A percentile compares a stretch with the other conserved stretches of the same genome.
Evolutionary conservation across 2,888 invertebrate species (phyloP).

Genomic region (Tanypteryx hageni): DNA sequence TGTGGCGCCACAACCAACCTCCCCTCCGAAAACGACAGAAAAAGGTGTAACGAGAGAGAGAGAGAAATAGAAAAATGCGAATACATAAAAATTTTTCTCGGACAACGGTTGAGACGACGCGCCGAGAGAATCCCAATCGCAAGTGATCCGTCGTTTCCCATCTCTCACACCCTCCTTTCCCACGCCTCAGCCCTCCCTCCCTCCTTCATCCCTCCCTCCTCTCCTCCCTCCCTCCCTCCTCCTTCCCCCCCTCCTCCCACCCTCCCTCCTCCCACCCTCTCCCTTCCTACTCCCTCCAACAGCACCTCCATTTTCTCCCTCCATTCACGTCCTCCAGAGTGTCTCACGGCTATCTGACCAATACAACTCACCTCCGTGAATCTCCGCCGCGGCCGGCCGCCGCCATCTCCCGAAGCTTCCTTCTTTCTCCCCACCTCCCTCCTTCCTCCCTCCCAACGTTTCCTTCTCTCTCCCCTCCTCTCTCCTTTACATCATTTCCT

Average conservation of each 20-base stretch:
- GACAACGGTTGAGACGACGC: slow-evolving; percentile 55
- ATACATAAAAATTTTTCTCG: slow-evolving; percentile 29
- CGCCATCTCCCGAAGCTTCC: no score
- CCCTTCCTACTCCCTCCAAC: no score
- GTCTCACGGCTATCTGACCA: not conserved
- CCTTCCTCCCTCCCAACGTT: no score
- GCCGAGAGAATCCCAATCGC: slow-evolving; percentile 55
- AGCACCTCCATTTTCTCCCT: not conserved
- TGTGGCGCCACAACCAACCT: no score
- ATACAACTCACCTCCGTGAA: no score
- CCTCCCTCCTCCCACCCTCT: not conserved
- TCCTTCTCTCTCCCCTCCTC: not conserved
- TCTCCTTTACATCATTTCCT: no score
- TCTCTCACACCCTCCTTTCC: not conserved
- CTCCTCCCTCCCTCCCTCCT: not conserved
- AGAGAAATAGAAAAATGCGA: not conserved
- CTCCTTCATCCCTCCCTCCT: not conserved
- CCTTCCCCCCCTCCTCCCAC: not conserved
- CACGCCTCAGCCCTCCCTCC: not conserved
- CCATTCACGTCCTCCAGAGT: not conserved
- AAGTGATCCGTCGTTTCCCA: not conserved
- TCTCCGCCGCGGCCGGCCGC: not conserved
- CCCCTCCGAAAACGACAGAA: not conserved
- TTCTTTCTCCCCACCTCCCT: not conserved
- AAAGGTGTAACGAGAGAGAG: not conserved